These are phyloP conservation scores for Climacteris rufus DNA, from an alignment of 2,113 vertebrate genomes.

Conservation along the genomic window DNA sequence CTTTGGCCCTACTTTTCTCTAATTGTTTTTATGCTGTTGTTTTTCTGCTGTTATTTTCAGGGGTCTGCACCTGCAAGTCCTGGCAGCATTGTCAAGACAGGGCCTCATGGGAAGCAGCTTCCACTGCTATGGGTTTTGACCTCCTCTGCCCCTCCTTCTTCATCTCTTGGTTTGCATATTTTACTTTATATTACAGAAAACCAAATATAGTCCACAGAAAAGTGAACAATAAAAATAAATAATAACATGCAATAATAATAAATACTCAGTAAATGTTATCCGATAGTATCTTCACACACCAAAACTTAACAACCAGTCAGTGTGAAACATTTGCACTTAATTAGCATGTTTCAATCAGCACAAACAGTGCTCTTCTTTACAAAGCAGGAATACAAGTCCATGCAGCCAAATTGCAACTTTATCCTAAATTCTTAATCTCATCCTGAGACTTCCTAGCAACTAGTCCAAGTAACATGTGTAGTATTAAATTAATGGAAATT, in stretches of 20 bases:
- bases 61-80: conserved; percentile 50
- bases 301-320: neutral
- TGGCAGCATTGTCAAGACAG: neutral
- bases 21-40: conserved; percentile 25
- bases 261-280: neutral
- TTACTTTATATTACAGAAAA: neutral
- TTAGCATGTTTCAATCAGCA: neutral
- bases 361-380: neutral
- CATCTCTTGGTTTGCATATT: neutral
- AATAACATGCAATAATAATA: neutral
- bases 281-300: neutral
- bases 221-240: neutral
- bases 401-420: neutral
- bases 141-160: neutral
- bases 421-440: neutral
- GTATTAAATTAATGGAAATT: neutral
- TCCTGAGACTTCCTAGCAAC: neutral
- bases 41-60: conserved; percentile 47
- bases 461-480: neutral
- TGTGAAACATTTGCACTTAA: neutral
- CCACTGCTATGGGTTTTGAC: neutral
- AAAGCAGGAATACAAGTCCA: neutral
- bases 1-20: conserved; percentile 15
- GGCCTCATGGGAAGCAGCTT: conserved; percentile 10
- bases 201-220: neutral